These are phyloP conservation scores for Gordius sp. DNA, from an alignment of 2,888 invertebrate genomes.

Conservation along the genomic window DNA sequence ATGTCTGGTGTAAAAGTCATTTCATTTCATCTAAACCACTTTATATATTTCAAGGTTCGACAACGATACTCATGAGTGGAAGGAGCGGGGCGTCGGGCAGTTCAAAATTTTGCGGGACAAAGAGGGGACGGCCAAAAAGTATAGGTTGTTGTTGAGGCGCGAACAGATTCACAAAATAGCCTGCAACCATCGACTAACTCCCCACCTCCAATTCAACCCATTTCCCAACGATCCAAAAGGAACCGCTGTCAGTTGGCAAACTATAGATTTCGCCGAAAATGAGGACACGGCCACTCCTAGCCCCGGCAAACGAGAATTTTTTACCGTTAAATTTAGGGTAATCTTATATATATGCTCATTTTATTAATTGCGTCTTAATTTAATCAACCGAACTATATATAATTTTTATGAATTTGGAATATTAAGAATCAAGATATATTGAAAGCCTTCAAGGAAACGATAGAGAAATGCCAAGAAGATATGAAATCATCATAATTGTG, in stretches of 20 bases:
- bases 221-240: background rate
- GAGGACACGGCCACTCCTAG: background rate
- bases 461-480: constrained; percentile 8
- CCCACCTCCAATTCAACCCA: background rate
- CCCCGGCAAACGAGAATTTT: constrained; percentile 12
- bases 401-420: background rate
- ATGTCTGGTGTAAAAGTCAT: too few species aligned
- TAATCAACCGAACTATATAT: background rate
- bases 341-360: background rate
- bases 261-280: background rate
- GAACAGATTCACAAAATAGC: background rate
- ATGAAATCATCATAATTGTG: too few species aligned
- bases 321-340: constrained; percentile 3
- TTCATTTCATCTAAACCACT: too few species aligned
- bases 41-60: too few species aligned
- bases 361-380: background rate
- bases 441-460: background rate
- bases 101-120: constrained; percentile 6
- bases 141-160: background rate
- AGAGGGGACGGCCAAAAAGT: background rate
- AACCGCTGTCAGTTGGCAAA: background rate
- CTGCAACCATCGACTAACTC: constrained; percentile 1
- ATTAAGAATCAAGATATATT: background rate
- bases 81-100: background rate
- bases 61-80: background rate